Base-by-base conservation (phyloP, 2,888 invertebrate genomes). In the Scrobipalpa atriplicella region DNA sequence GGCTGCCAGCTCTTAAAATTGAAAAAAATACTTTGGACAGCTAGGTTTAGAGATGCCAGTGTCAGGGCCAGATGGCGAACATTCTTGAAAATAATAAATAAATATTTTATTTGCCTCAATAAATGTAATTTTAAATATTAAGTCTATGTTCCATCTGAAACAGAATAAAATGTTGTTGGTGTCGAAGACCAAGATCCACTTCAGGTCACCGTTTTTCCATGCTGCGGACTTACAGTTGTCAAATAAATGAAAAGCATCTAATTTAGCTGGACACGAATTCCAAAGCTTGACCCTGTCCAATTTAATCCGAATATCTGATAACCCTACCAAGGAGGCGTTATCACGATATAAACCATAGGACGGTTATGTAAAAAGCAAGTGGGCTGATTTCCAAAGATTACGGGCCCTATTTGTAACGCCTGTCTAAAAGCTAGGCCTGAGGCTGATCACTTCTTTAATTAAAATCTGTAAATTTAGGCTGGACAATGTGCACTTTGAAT, bases 371-470 rank as follows among this genome's bases (percentile, higher is more conserved):
- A 63, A 36, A 43, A 29, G 18, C 52, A 29, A 52, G 63, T 63
- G 63, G 52, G 63, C 63, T n/a, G 36, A 36, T 52, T 61, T 61
- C 41, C 10, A 39, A 61, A 41, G 39, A 60, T 61, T 39, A 61
- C 19, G 61, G 6, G 21, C 54, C 54, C 60, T 60, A 60, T 61
- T 41, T 61, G 41, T 61, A 61, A 18, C 58, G 38, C 58, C 58
- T 56, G n/a, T 56, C 58, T 38, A 7, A 9, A 16, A 29, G 38
- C 8, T 38, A 38, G 38, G 16, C 58, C 58, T 13, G 38, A 5
- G 58, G 58, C 58, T 58, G 58, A 58, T 58, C 36, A 38, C 58
- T 58, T 58, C 56, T 36, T 56, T 56, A 36, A 58, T 56, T 56
- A 21, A 56, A 47, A 10, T n/a, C 47, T 47, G 47, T 47, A 47